Conservation (phyloP, 2,888 invertebrate genomes). For the Lasius platythorax region DNA sequence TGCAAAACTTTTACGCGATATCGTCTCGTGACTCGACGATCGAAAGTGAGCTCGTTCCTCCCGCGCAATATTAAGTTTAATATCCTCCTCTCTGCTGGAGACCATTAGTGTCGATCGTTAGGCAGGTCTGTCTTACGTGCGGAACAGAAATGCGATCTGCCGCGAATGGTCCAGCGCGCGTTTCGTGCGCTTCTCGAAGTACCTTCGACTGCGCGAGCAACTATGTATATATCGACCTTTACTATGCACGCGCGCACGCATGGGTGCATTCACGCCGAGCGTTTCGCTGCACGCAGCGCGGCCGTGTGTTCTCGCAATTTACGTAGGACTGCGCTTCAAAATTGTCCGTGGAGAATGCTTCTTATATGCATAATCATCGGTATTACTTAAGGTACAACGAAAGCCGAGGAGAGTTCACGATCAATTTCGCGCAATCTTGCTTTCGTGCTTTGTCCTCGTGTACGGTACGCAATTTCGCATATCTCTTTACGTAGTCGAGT, state of each 20-base stretch:
- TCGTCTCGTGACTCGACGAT: slow-evolving; percentile 63
- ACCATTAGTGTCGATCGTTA: slow-evolving; percentile 74
- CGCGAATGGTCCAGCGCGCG: slow-evolving; percentile 26
- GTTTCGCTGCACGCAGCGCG: slow-evolving; percentile 53
- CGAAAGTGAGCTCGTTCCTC: slow-evolving; percentile 69
- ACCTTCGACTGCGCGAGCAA: slow-evolving; percentile 22
- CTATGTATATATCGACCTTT: slow-evolving; percentile 57
- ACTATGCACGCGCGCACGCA: slow-evolving; percentile 56
- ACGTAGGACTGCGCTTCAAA: slow-evolving; percentile 59
- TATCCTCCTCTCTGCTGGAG: slow-evolving; percentile 58
- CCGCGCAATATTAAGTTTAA: slow-evolving; percentile 67
- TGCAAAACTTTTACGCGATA: slow-evolving; percentile 55
- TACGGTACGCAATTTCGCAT: not conserved
- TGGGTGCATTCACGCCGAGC: slow-evolving; percentile 51
- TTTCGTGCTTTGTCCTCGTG: not conserved
- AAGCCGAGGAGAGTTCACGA: slow-evolving; percentile 54
- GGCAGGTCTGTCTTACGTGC: slow-evolving; percentile 57
- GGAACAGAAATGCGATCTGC: slow-evolving; percentile 61
- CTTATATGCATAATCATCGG: slow-evolving; percentile 67
- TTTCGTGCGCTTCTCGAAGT: slow-evolving; percentile 32
- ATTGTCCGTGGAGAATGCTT: slow-evolving; percentile 68
- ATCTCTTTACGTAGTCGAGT: not conserved
- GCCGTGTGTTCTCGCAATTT: slow-evolving; percentile 66
- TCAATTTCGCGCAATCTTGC: slow-evolving; percentile 47
- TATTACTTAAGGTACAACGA: slow-evolving; percentile 66